These are phyloP conservation scores for Microcebus tavaratra DNA, from an alignment of 2,113 vertebrate species.

Conservation along the genomic window DNA sequence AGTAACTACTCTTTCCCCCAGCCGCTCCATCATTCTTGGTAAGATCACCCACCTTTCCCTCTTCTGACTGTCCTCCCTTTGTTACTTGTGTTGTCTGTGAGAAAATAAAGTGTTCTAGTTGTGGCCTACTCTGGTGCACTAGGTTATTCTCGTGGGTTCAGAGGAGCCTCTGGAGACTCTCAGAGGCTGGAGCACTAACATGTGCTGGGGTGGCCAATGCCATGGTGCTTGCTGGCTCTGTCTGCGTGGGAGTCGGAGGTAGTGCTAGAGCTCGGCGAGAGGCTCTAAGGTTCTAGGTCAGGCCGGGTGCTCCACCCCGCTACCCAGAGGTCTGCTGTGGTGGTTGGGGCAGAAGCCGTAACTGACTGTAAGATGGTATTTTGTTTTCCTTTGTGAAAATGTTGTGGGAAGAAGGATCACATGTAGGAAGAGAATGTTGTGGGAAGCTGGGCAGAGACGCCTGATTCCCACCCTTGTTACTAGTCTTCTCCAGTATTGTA, in stretches of 20 bases:
- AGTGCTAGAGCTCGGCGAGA: neutral
- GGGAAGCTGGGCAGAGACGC: neutral
- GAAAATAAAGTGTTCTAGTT: neutral
- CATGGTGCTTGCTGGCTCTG: fast-evolving
- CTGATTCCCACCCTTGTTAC: too few relatives aligned
- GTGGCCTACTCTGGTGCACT: neutral
- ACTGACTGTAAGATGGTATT: neutral
- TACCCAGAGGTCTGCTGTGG: too few relatives aligned
- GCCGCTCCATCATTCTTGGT: neutral
- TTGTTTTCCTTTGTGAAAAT: neutral
- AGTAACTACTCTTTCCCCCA: neutral
- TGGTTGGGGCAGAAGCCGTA: neutral
- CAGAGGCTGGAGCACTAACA: neutral
- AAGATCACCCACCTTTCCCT: neutral
- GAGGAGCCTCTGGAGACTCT: too few relatives aligned
- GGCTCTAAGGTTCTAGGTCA: neutral
- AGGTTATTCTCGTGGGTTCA: neutral
- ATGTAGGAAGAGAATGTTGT: too few relatives aligned
- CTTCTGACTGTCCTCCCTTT: neutral
- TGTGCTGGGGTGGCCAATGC: neutral
- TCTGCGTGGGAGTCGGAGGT: neutral
- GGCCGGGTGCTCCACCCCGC: neutral
- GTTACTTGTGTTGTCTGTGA: neutral
- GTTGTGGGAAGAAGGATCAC: neutral
- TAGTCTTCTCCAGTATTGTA: neutral